Conservation (phyloP, 1,140 invertebrate genomes). For the Glossosoma conforme region DNA sequence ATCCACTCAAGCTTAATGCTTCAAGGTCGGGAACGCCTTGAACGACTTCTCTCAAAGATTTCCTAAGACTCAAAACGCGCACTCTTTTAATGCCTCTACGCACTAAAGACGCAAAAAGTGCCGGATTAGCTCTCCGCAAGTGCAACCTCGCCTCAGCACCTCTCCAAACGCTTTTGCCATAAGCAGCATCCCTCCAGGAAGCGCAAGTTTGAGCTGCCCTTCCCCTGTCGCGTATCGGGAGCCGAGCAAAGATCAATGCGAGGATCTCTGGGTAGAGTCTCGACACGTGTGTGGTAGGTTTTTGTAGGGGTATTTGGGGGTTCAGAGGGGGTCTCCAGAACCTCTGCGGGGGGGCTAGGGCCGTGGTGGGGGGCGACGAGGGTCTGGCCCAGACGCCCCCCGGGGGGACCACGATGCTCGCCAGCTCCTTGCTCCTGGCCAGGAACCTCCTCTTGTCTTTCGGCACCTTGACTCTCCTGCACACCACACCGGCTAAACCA, state of each 20-base stretch:
- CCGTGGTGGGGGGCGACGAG: slow-evolving; percentile 40
- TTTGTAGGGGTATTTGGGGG: slow-evolving; percentile 39
- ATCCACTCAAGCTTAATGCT: slow-evolving; percentile 85
- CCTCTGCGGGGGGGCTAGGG: slow-evolving; percentile 38
- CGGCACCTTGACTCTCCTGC: slow-evolving; percentile 36
- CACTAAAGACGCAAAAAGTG: slow-evolving; percentile 79
- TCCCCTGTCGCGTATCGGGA: slow-evolving; percentile 84
- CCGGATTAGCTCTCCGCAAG: slow-evolving; percentile 73
- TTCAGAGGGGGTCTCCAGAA: slow-evolving; percentile 39
- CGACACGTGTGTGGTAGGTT: slow-evolving; percentile 72
- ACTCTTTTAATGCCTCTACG: slow-evolving; percentile 81
- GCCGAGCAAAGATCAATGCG: slow-evolving; percentile 84
- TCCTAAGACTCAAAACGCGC: slow-evolving; percentile 80
- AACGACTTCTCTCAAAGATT: slow-evolving; percentile 82
- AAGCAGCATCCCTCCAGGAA: slow-evolving; percentile 86
- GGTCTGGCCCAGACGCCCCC: slow-evolving; percentile 35
- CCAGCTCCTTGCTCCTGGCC: slow-evolving; percentile 35
- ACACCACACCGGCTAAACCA: slow-evolving; percentile 4
- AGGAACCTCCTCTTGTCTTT: slow-evolving; percentile 42
- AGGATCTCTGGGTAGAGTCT: slow-evolving; percentile 88
- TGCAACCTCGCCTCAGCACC: slow-evolving; percentile 88
- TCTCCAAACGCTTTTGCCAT: slow-evolving; percentile 87
- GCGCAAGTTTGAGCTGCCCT: slow-evolving; percentile 85
- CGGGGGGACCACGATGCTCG: slow-evolving; percentile 31
- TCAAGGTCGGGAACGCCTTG: slow-evolving; percentile 80